Evolutionary conservation across 2,888 invertebrate genomes (phyloP).

Genomic region (Stenotaenia linearis): DNA sequence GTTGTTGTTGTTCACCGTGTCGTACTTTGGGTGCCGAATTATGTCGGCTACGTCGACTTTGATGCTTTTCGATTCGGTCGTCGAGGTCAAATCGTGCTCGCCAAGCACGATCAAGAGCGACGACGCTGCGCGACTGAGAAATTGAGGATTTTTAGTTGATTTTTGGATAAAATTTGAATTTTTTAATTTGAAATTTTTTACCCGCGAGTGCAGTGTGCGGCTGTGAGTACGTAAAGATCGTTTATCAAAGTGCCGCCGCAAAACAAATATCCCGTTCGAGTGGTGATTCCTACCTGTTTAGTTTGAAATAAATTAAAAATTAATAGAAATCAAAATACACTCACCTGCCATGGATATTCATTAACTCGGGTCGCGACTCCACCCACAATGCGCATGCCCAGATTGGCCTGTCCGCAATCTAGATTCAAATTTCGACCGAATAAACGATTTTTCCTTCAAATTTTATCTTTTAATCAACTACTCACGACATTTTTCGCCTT

Average conservation of each 20-base stretch:
- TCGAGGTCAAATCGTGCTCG: slow-evolving; percentile 11
- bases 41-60: slow-evolving; percentile 27
- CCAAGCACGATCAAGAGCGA: slow-evolving; percentile 19
- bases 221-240: slow-evolving; percentile 12
- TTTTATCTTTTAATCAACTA: too few relatives aligned
- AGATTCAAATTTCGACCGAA: background rate
- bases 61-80: background rate
- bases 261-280: slow-evolving; percentile 13
- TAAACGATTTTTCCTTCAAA: too few relatives aligned
- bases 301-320: too few relatives aligned
- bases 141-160: too few relatives aligned
- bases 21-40: background rate
- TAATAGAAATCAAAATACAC: too few relatives aligned
- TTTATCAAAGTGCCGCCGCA: slow-evolving; percentile 30
- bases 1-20: slow-evolving; percentile 28
- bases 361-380: slow-evolving; percentile 13
- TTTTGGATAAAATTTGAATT: background rate
- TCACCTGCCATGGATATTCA: slow-evolving; percentile 30
- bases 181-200: background rate
- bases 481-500: too few relatives aligned
- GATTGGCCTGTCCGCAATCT: slow-evolving; percentile 26
- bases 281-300: slow-evolving; percentile 29
- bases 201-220: slow-evolving; percentile 30
- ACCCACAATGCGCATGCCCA: slow-evolving; percentile 26
- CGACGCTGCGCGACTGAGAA: background rate